A percentile compares a stretch with the other conserved stretches of the same genome.
Conservation (phyloP, 2,888 invertebrate genomes). For the Aphidoletes aphidimyza region DNA sequence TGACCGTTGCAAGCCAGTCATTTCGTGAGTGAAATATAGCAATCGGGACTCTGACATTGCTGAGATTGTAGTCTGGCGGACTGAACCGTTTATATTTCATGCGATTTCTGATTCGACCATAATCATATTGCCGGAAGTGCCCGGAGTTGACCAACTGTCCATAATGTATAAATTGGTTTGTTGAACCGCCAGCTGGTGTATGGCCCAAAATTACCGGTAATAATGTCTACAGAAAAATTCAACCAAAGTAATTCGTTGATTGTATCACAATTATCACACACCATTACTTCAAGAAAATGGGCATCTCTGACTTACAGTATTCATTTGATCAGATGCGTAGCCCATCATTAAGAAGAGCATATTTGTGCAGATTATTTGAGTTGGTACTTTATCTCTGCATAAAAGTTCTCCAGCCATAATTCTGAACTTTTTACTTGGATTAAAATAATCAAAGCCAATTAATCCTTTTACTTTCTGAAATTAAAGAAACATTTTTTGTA, state of each 20-base stretch:
- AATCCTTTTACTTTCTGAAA: constrained; percentile 56
- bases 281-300: too few species aligned
- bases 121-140: constrained; percentile 71
- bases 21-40: constrained; percentile 73
- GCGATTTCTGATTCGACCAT: constrained; percentile 65
- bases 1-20: constrained; percentile 72
- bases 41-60: constrained; percentile 71
- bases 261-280: too few species aligned
- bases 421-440: too few species aligned
- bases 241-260: too few species aligned
- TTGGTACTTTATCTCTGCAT: too few species aligned
- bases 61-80: constrained; percentile 72
- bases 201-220: neutral
- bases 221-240: neutral
- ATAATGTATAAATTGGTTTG: constrained; percentile 72
- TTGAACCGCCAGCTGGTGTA: neutral
- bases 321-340: constrained; percentile 67
- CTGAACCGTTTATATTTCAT: constrained; percentile 70
- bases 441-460: too few species aligned
- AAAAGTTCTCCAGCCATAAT: too few species aligned
- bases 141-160: constrained; percentile 72
- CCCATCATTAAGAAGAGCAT: constrained; percentile 73
- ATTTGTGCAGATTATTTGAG: constrained; percentile 72
- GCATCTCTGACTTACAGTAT: too few species aligned
- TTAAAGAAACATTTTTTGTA: neutral